Evolutionary conservation across 2,888 invertebrate genomes (phyloP).

Genomic region (Pherbina coryleti): DNA sequence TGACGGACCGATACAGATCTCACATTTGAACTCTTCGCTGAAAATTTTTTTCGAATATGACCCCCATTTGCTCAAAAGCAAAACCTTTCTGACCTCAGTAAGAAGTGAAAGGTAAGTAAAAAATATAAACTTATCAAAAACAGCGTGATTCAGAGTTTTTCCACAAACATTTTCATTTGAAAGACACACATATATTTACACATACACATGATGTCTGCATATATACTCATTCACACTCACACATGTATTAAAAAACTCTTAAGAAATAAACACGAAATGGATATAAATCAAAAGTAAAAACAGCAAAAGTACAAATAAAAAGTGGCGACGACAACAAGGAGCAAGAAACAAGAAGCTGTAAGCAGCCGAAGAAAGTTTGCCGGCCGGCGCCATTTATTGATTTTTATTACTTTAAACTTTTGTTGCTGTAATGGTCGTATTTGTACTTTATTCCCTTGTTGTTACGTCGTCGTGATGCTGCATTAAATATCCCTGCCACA

Average conservation of each 20-base stretch:
- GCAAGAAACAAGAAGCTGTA: neutral
- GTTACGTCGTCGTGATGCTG: constrained; percentile 1
- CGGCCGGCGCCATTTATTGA: constrained; percentile 33
- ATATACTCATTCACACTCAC: neutral
- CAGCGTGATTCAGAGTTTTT: too few species aligned
- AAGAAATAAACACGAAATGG: constrained; percentile 24
- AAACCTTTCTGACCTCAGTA: too few species aligned
- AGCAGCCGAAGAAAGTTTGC: neutral
- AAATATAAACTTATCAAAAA: too few species aligned
- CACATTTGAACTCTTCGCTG: too few species aligned
- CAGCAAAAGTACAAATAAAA: neutral
- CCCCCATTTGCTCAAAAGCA: too few species aligned
- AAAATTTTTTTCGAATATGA: too few species aligned
- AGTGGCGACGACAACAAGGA: neutral
- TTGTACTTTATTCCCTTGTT: neutral
- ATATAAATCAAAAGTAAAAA: constrained; percentile 28
- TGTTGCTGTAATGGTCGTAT: neutral
- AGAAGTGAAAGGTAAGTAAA: too few species aligned
- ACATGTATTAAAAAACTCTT: neutral
- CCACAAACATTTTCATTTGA: too few species aligned
- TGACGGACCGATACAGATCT: too few species aligned
- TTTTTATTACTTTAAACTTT: constrained; percentile 21
- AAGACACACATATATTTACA: too few species aligned
- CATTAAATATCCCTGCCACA: constrained; percentile 52
- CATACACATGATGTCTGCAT: too few species aligned